phyloP scores from a whole-genome alignment of 1,140 invertebrate species.

The Stenopsyche tienmushanensis region DNA sequence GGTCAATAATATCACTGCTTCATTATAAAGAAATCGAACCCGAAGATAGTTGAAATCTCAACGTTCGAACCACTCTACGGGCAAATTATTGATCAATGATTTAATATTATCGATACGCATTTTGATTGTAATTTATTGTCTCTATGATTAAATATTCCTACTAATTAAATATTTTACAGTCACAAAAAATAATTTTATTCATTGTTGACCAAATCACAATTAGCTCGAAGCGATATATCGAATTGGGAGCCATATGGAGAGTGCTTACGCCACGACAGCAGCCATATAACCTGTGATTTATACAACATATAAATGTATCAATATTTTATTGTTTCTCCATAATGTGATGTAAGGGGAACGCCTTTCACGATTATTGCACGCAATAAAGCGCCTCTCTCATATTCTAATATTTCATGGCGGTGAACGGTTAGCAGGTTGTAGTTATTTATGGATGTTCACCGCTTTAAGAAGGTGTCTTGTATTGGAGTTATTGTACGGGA shows the following conservation, averaged over 20 bases:
- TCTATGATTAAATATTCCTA: not conserved
- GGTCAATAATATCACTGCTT: too few relatives aligned
- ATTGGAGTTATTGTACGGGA: not conserved
- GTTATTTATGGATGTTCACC: slow-evolving; percentile 25
- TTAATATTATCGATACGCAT: not conserved
- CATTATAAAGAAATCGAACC: too few relatives aligned
- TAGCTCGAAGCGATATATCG: not conserved
- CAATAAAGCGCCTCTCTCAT: slow-evolving; percentile 27
- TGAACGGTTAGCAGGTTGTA: slow-evolving; percentile 17
- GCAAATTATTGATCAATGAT: not conserved
- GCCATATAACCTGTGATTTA: slow-evolving; percentile 5
- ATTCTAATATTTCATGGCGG: slow-evolving; percentile 26
- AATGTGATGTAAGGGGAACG: slow-evolving; percentile 31
- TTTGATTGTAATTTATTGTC: not conserved
- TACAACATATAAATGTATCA: slow-evolving; percentile 17
- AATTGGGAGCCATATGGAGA: not conserved
- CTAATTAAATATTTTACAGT: not conserved
- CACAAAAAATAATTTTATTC: not conserved
- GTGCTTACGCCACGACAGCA: not conserved
- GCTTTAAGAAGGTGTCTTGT: too few relatives aligned
- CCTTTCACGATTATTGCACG: slow-evolving; percentile 32
- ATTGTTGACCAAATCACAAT: not conserved
- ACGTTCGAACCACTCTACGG: too few relatives aligned
- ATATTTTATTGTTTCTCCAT: slow-evolving; percentile 30
- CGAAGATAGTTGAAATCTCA: too few relatives aligned